Evolutionary conservation across 2,888 invertebrate genomes (phyloP), one percentile per base, ranked within the genome.

Genomic region (Dryococelus australis): DNA sequence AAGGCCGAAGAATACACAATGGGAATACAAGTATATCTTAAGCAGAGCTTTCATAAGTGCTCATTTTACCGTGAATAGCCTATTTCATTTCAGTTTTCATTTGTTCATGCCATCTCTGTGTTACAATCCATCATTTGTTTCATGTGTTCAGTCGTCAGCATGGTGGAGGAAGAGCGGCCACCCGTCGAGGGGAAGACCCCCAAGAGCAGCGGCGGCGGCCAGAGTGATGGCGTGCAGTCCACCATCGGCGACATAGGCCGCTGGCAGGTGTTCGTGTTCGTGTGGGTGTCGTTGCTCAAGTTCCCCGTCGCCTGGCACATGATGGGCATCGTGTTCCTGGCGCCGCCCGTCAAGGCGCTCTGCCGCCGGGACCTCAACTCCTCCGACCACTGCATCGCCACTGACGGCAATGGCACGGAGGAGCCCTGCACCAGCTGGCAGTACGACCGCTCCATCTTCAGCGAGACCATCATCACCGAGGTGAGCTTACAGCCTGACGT

Each of bases 231-330:
- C 26, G 87, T 87, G n/a, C 87, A 87, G 87, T 47, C 87, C 28
- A n/a, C 43, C n/a, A 85, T 87, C 78, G 87, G 87, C 27, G 85
- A 87, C 81, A 79, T 85, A 47, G 96, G 96, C 9, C 94, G 94
- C 90, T 97, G 96, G 96, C 97, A 97, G 91, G 93, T 96, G 89
- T 94, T 95, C 93, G 94, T 96, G 86, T 96, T 96, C 89, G 92
- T 94, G 85, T 94, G 95, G 0, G 94, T 96, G 78, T 95, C 96
- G 89, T 92, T 96, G n/a, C 0, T 16, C 24, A 65, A 65, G 92
- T 96, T 97, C 91, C 96, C 96, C 0, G 95, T 96, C 0, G 96
- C 96, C 0, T 97, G 96, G 96, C 96, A 96, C 91, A 96, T 96
- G 90, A 93, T 97, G 91, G 96, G 95, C 89, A 96, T 96, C 88